phyloP scores from a whole-genome alignment of 2,113 vertebrate genomes.

The Australoheros scitulus region DNA sequence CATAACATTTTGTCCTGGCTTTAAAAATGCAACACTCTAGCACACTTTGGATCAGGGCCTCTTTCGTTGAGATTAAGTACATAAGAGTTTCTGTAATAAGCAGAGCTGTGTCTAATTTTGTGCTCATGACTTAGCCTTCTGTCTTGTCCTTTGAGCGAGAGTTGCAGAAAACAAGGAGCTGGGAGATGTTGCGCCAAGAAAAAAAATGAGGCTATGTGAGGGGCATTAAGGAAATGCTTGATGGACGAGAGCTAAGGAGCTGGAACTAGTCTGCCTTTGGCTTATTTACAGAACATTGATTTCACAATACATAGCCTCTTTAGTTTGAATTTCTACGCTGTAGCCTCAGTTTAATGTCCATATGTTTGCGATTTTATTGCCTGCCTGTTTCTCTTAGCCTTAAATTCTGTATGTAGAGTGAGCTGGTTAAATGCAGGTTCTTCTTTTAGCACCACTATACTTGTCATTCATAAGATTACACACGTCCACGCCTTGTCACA shows the following conservation, averaged over 20 bases:
- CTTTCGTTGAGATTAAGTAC: neutral
- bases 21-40: conserved; percentile 41
- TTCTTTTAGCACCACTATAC: conserved; percentile 24
- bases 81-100: neutral
- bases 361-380: neutral
- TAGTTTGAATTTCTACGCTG: neutral
- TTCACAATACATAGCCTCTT: neutral
- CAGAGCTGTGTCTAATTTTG: neutral
- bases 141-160: conserved; percentile 15
- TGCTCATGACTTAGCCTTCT: neutral
- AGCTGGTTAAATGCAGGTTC: conserved; percentile 8
- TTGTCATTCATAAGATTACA: conserved; percentile 30
- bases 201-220: neutral
- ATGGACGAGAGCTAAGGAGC: conserved; percentile 1
- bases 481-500: conserved; percentile 22
- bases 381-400: neutral
- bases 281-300: neutral
- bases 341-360: neutral
- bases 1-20: conserved; percentile 72
- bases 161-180: conserved; percentile 57
- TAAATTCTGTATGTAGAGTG: neutral
- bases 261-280: neutral
- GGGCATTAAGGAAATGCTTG: conserved; percentile 33
- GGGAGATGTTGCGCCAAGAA: conserved; percentile 82
- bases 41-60: conserved; percentile 21